Evolutionary conservation across 2,113 vertebrate species (phyloP).

Genomic region (Pelvicachromis taeniatus): DNA sequence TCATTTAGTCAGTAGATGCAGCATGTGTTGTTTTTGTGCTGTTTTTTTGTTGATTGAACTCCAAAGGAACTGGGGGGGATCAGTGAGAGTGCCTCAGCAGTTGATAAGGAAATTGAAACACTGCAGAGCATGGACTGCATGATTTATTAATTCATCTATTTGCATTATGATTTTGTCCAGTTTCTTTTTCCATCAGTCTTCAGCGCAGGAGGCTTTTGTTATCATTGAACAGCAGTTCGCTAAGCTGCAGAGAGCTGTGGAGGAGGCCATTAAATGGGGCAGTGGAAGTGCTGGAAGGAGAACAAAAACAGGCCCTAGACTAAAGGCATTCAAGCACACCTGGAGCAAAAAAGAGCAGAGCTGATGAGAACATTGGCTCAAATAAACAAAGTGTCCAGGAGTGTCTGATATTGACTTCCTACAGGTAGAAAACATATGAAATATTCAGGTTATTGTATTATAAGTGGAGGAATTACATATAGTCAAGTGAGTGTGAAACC

Average conservation of each 20-base stretch:
- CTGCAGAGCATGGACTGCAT: slow-evolving; percentile 50
- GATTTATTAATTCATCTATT: background rate
- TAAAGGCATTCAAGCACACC: slow-evolving; percentile 68
- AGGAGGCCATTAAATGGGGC: slow-evolving; percentile 59
- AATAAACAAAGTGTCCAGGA: slow-evolving; percentile 61
- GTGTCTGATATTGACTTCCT: slow-evolving; percentile 72
- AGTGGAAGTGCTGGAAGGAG: slow-evolving; percentile 65
- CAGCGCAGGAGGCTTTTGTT: slow-evolving; percentile 67
- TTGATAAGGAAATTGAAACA: slow-evolving; percentile 71
- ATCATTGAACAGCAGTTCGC: slow-evolving; percentile 70
- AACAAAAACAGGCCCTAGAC: slow-evolving; percentile 67
- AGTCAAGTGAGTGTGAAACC: background rate
- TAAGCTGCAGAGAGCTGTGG: slow-evolving; percentile 58
- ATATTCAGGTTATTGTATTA: background rate
- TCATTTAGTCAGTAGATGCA: background rate
- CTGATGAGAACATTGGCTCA: slow-evolving; percentile 59
- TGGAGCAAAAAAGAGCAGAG: slow-evolving; percentile 63
- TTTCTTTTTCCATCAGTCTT: slow-evolving; percentile 49
- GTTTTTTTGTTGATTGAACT: slow-evolving; percentile 64
- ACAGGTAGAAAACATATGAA: slow-evolving; percentile 54
- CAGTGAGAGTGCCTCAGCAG: slow-evolving; percentile 54
- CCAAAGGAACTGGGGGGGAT: slow-evolving; percentile 57
- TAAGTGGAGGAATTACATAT: background rate
- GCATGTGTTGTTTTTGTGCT: background rate
- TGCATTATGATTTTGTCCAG: background rate